Evolutionary conservation across 2,113 vertebrate genomes (phyloP), one percentile per base, ranked within the genome.

Genomic region (Brachyhypopomus occidentalis): DNA sequence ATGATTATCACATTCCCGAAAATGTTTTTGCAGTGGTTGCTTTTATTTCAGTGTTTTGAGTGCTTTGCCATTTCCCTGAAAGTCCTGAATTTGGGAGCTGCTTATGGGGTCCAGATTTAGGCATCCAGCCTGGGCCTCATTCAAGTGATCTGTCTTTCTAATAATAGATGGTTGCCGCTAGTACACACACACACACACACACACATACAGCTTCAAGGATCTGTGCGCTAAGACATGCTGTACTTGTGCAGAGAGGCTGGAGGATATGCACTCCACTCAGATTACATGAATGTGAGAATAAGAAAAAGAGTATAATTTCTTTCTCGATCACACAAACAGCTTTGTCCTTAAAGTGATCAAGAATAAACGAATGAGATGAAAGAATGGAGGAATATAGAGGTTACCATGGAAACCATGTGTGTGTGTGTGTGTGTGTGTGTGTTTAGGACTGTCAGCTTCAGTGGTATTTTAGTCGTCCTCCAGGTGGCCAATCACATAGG

Each of bases 401-500:
- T 87, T 83, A 77, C 85, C 83, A 84, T 84, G 80, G 83, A 83
- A 87, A 87, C 85, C 83, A 11, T 52, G 45, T 14, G 45, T 52
- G 45, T 69, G 20, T 79, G 79, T 64, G 79, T 71, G 73, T 64
- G 66, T 45, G 20, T 76, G 71, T 75, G 34, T 25, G 72, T 82
- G 83, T 80, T 83, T 78, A 83, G 73, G 91, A 91, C 90, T 86
- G 91, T 89, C 88, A 88, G 85, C 87, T 91, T 89, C 88, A 88
- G 87, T 91, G 86, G 86, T 91, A 90, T 92, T 87, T 88, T 89
- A 87, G 87, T 84, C 90, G 91, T 91, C 88, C 83, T 89, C 90
- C 90, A 91, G 89, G 89, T 93, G 91, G 88, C 88, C 87, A 82
- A 82, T 87, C 89, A 88, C 85, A 89, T 85, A 89, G 85, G 72